Conservation (phyloP, 1,140 invertebrate genomes). For the Delia radicum region DNA sequence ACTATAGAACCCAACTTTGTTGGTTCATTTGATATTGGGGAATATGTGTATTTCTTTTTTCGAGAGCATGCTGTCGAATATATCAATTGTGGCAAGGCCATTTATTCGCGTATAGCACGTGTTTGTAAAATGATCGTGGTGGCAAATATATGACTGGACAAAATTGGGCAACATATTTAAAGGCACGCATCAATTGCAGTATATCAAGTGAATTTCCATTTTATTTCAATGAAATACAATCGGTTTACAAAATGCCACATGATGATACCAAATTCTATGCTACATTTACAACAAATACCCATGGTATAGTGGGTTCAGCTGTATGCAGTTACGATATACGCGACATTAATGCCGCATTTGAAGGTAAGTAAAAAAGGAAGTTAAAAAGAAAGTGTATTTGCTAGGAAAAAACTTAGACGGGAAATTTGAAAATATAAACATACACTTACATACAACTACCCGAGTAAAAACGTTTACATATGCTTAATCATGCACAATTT, state of each 20-base stretch:
- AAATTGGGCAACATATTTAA: constrained; percentile 89
- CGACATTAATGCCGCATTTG: constrained; percentile 82
- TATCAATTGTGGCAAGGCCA: constrained; percentile 89
- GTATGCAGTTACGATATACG: constrained; percentile 83
- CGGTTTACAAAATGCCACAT: constrained; percentile 78
- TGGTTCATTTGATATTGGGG: constrained; percentile 84
- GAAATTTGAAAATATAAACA: neutral
- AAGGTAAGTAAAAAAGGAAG: constrained; percentile 66
- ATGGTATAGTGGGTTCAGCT: constrained; percentile 83
- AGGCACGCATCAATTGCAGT: constrained; percentile 89
- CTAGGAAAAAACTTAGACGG: neutral
- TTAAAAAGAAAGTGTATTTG: neutral
- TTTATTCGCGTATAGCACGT: constrained; percentile 84
- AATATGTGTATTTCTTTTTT: constrained; percentile 92
- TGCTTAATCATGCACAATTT: too few relatives aligned
- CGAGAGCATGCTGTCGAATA: constrained; percentile 90
- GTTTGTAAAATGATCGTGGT: constrained; percentile 90
- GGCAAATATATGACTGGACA: constrained; percentile 84
- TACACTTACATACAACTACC: too few relatives aligned
- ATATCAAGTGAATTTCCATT: constrained; percentile 89
- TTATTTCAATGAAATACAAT: constrained; percentile 92
- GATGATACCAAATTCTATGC: constrained; percentile 83
- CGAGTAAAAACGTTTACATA: too few relatives aligned
- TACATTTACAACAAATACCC: constrained; percentile 85
- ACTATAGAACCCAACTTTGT: constrained; percentile 88